Evolutionary conservation across 2,797 vertebrate species (phyloP).

Genomic region (Amazonetta brasiliensis): DNA sequence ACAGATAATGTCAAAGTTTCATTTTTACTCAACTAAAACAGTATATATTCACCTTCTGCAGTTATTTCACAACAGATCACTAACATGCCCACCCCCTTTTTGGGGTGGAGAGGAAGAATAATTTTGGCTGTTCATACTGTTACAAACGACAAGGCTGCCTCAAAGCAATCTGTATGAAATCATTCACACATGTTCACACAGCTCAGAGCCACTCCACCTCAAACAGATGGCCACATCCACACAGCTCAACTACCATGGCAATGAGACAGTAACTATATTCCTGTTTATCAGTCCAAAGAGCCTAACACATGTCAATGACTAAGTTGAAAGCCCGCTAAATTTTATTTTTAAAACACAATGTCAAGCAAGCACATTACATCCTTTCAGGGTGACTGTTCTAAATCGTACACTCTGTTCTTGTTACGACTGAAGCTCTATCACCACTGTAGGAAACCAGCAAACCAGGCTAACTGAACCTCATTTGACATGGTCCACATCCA

Average conservation of each 20-base stretch:
- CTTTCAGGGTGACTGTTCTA: neutral
- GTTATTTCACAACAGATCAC: neutral
- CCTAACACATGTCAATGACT: neutral
- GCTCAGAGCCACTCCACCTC: neutral
- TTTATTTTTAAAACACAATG: neutral
- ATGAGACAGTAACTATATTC: neutral
- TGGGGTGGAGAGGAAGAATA: neutral
- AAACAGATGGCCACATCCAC: neutral
- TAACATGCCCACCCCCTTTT: rapidly evolving
- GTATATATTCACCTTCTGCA: neutral
- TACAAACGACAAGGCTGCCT: neutral
- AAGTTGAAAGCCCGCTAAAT: neutral
- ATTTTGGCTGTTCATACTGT: neutral
- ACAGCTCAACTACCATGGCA: neutral
- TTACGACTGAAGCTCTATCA: neutral
- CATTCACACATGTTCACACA: rapidly evolving
- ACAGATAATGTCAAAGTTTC: neutral
- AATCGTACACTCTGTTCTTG: neutral
- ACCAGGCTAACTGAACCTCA: neutral
- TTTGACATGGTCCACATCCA: neutral
- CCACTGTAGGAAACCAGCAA: neutral
- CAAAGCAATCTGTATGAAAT: neutral
- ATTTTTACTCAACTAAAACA: neutral
- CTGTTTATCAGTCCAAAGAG: neutral
- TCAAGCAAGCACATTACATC: neutral